phyloP scores from a whole-genome alignment of 2,888 invertebrate genomes.

The Andrena hattorfiana region DNA sequence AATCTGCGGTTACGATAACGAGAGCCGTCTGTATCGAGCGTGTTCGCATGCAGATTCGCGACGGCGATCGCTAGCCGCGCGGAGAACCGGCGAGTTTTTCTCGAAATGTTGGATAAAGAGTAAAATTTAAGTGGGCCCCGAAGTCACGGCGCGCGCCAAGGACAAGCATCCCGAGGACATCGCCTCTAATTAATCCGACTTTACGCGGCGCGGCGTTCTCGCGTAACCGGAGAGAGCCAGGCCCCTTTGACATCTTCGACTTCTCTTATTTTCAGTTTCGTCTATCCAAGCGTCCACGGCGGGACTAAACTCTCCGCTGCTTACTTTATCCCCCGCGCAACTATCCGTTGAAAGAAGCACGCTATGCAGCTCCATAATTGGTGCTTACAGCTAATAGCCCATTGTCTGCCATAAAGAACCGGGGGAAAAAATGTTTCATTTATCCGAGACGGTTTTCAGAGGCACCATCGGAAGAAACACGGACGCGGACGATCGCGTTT shows the following conservation, averaged over 20 bases:
- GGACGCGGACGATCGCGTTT: conserved; percentile 39
- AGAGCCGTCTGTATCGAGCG: not conserved
- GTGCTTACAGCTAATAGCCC: conserved; percentile 61
- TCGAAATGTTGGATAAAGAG: not conserved
- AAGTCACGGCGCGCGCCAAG: not conserved
- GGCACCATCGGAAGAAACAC: conserved; percentile 33
- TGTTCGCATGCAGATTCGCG: not conserved
- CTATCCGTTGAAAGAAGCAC: conserved; percentile 45
- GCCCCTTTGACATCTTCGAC: not conserved
- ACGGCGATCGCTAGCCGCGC: not conserved
- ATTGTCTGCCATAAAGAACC: conserved; percentile 63
- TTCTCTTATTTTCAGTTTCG: conserved; percentile 19
- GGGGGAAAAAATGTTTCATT: conserved; percentile 60
- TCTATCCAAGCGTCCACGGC: conserved; percentile 26
- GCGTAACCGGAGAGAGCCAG: not conserved
- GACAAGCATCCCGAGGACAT: conserved; percentile 24
- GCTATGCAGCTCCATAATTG: conserved; percentile 54
- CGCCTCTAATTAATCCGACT: conserved; percentile 33
- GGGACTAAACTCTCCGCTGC: not conserved
- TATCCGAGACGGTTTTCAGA: conserved; percentile 50
- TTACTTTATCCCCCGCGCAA: conserved; percentile 46
- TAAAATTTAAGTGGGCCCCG: not conserved
- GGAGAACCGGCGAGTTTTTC: conserved; percentile 13
- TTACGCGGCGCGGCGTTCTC: not conserved
- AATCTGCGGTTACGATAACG: not conserved